phyloP scores from a whole-genome alignment of 2,888 invertebrate genomes.

The Drosophila quinaria region DNA sequence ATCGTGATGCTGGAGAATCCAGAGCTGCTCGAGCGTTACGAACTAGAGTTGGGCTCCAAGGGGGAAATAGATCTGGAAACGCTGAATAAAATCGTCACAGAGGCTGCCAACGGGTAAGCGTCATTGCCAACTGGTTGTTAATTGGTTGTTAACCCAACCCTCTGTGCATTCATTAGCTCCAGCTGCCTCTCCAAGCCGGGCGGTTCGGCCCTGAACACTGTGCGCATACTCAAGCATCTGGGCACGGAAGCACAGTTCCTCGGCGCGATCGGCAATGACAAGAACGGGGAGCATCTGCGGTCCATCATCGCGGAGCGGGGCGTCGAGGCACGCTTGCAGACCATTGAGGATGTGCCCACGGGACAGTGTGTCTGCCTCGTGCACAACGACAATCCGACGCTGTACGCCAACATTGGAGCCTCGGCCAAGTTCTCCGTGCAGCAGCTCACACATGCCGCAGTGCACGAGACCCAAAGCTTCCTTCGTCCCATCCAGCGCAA shows the following conservation, averaged over 20 bases:
- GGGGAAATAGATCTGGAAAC: conserved; percentile 81
- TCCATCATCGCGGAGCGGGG: conserved; percentile 84
- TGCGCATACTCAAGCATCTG: conserved; percentile 85
- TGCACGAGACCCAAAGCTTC: conserved; percentile 58
- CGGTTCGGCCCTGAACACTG: conserved; percentile 87
- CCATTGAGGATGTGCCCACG: conserved; percentile 84
- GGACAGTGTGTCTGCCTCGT: conserved; percentile 87
- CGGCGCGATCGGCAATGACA: conserved; percentile 87
- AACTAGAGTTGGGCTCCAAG: conserved; percentile 76
- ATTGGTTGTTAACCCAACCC: conserved; percentile 27
- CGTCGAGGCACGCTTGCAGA: conserved; percentile 85
- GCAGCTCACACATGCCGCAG: conserved; percentile 74
- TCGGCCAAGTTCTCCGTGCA: conserved; percentile 85
- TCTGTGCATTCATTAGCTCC: conserved; percentile 40
- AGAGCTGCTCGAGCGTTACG: conserved; percentile 77
- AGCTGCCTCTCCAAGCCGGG: conserved; percentile 79
- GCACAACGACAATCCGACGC: conserved; percentile 85
- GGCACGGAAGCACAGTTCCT: conserved; percentile 86
- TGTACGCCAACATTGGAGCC: conserved; percentile 87
- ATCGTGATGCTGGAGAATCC: conserved; percentile 74
- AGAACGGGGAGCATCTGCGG: conserved; percentile 85
- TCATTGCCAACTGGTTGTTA: conserved; percentile 22
- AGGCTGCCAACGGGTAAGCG: conserved; percentile 69
- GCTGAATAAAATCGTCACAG: conserved; percentile 70
- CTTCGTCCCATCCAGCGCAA: conserved; percentile 81